These are phyloP conservation scores for Calidris pygmaea DNA, from an alignment of 2,113 vertebrate species.

Conservation along the genomic window DNA sequence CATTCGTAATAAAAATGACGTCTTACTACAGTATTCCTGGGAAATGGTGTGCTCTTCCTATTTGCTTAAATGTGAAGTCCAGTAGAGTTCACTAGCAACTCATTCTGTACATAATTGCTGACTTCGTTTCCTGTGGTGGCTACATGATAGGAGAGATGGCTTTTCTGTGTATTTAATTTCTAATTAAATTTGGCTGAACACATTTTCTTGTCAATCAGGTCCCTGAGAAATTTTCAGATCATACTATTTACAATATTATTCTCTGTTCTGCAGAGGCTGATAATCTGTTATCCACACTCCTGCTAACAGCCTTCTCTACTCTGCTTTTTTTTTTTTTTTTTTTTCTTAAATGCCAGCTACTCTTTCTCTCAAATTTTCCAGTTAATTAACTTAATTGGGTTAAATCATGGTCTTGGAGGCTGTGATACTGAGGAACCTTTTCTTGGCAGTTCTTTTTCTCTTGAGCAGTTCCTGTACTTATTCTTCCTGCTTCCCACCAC, in stretches of 20 bases:
- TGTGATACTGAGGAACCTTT: conserved; percentile 17
- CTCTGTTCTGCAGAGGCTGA: neutral
- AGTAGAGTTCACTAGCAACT: neutral
- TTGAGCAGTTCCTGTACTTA: neutral
- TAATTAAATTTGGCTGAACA: neutral
- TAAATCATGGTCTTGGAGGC: conserved; percentile 36
- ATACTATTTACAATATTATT: neutral
- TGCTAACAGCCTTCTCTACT: neutral
- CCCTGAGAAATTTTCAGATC: neutral
- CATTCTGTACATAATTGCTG: neutral
- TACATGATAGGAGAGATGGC: neutral
- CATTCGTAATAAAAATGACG: neutral
- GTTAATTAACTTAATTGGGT: conserved; percentile 43
- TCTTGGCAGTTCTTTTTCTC: conserved; percentile 13
- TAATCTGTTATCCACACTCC: neutral
- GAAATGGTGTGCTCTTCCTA: neutral
- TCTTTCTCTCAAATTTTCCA: conserved; percentile 7
- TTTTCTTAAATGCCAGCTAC: neutral
- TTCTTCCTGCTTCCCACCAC: conserved; percentile 15
- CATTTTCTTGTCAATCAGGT: conserved; percentile 1
- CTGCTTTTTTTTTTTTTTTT: neutral
- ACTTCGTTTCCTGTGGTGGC: neutral
- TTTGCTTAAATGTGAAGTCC: neutral
- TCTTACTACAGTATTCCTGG: neutral
- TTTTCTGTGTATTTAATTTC: neutral